A percentile compares a stretch with the other conserved stretches of the same genome.
Evolutionary conservation across 2,113 vertebrate species (phyloP).

Genomic region (Cyanoramphus novaezelandiae): DNA sequence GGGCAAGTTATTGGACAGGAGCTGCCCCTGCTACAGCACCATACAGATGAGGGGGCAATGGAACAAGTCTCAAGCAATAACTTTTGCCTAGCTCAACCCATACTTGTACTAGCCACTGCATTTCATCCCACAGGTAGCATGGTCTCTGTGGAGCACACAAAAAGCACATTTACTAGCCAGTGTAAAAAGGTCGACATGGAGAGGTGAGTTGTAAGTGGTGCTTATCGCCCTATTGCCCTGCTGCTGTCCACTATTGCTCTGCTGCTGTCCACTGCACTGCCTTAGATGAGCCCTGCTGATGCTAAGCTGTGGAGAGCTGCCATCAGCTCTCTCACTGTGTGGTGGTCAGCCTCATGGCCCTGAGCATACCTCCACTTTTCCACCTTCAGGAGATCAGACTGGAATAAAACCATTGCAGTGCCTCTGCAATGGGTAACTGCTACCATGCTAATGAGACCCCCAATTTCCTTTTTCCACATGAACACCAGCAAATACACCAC

Average conservation of each 20-base stretch:
- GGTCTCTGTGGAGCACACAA: accelerated
- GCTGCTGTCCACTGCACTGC: not conserved
- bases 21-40: too few relatives aligned
- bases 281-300: not conserved
- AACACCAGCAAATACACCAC: not conserved
- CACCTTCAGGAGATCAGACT: not conserved
- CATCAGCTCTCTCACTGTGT: not conserved
- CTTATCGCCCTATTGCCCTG: too few relatives aligned
- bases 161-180: not conserved
- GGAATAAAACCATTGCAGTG: not conserved
- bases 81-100: not conserved
- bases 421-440: not conserved
- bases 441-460: accelerated
- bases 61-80: not conserved
- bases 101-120: not conserved
- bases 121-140: not conserved
- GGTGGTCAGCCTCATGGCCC: not conserved
- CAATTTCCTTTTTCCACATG: not conserved
- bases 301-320: not conserved
- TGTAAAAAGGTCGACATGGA: not conserved
- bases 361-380: not conserved
- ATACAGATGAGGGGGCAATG: not conserved
- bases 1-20: too few relatives aligned
- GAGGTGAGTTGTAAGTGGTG: not conserved
- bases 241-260: not conserved